Conservation (phyloP, 2,113 vertebrate genomes). For the Larimichthys polyactis region DNA sequence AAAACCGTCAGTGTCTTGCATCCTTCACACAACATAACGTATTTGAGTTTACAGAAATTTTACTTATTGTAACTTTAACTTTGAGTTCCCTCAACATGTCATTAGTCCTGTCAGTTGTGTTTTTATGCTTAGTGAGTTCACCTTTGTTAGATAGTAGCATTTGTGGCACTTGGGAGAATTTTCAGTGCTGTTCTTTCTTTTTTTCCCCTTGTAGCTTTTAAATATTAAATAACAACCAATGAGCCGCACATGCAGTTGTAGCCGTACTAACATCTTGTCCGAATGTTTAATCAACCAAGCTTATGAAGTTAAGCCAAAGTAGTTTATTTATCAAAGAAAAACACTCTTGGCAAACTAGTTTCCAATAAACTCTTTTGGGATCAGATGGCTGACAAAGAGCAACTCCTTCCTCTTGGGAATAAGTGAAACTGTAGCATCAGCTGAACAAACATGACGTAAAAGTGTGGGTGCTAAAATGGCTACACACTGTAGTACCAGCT, state of each 20-base stretch:
- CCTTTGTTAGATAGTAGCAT: neutral
- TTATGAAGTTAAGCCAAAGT: slow-evolving; percentile 9
- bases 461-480: neutral
- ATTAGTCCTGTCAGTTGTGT: neutral
- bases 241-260: neutral
- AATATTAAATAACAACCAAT: neutral
- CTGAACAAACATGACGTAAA: slow-evolving; percentile 34
- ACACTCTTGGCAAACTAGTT: neutral
- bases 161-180: neutral
- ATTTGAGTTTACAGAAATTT: neutral
- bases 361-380: neutral
- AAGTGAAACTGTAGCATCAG: neutral
- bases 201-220: neutral
- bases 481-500: neutral
- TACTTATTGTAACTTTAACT: neutral
- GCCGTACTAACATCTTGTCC: neutral
- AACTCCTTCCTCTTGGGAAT: neutral
- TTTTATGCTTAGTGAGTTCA: neutral
- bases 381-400: neutral
- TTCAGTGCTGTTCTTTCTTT: neutral
- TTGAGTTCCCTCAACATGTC: neutral
- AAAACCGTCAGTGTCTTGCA: neutral
- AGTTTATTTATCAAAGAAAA: slow-evolving; percentile 1
- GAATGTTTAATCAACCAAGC: neutral
- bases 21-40: neutral